Evolutionary conservation across 2,888 invertebrate genomes (phyloP), one percentile per base, ranked within the genome.

Genomic region (Ennomos quercinarius): DNA sequence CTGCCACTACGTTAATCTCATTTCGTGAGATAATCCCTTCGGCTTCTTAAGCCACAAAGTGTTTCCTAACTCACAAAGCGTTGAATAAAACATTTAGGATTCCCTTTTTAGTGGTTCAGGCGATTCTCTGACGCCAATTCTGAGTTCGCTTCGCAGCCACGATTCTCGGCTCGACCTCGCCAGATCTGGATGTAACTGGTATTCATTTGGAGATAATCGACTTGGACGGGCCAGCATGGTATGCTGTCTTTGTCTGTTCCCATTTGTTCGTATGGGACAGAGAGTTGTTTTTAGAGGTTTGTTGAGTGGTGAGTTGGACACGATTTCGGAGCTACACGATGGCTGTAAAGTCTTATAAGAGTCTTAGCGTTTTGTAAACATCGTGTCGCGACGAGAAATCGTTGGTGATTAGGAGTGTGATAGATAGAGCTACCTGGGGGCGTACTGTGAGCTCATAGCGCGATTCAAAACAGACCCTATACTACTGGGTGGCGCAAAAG

Each of bases 191-290:
- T 73, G 65, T 61, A 86, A 89, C 89, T 79, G 80, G 89, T 86
- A 84, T 84, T 83, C 84, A 88, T 87, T 87, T 82, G 79, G 70
- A 78, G 80, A 82, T 85, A 85, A 85, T 86, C 77, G 82, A 69
- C 57, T 48, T 59, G 59, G 82, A 69, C 57, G 57, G 59, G n/a
- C 54, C 37, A 41, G 40, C 41, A 34, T 10, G n/a, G 11, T 38
- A 39, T 53, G 44, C 44, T 42, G 38, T 55, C 60, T 54, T 44
- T 57, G 50, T 59, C 45, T 43, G 45, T 38, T 45, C 13, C 4
- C 9, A n/a, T 47, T 9, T 35, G 9, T 11, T n/a, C 2, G 39
- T 13, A 37, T 40, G 46, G 9, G 57, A 59, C 10, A 17, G 17
- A n/a, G 17, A 51, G 38, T 35, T 41, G 38, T 57, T 54, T 39